Conservation (phyloP, 2,113 vertebrate species). For the Myocastor coypus region DNA sequence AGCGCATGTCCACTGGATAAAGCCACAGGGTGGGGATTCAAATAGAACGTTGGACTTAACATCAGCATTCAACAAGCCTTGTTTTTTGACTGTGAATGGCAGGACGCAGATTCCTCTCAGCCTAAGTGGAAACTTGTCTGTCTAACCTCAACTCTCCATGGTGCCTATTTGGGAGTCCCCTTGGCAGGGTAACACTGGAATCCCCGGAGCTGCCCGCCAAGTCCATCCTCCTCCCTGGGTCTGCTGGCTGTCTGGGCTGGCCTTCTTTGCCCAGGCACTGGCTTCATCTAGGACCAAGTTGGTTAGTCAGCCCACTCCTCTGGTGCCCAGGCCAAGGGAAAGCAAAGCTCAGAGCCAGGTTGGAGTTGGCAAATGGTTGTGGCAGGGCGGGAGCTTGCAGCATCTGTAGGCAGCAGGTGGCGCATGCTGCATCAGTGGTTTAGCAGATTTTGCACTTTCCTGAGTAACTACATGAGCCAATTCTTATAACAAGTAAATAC, state of each 20-base stretch:
- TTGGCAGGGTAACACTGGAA: background rate
- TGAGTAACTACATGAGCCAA: background rate
- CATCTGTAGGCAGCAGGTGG: no score
- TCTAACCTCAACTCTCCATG: background rate
- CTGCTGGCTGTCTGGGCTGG: background rate
- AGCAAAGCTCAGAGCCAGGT: background rate
- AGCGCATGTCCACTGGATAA: background rate
- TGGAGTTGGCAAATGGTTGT: background rate
- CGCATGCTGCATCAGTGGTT: background rate
- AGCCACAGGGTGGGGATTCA: background rate
- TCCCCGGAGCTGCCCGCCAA: no score
- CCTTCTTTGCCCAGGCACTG: background rate
- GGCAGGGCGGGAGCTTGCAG: background rate
- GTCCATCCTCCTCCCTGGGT: background rate
- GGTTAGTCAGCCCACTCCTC: background rate
- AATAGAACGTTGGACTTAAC: background rate
- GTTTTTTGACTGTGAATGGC: background rate
- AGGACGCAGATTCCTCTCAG: background rate
- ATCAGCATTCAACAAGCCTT: background rate
- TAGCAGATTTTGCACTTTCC: background rate
- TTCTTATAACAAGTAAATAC: background rate
- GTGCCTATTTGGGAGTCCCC: background rate
- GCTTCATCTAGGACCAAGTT: background rate
- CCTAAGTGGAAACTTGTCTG: background rate
- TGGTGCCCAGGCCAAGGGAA: background rate